A percentile compares a stretch with the other conserved stretches of the same genome.
Evolutionary conservation across 2,888 invertebrate species (phyloP).

Genomic region (Cylloceria caligata): DNA sequence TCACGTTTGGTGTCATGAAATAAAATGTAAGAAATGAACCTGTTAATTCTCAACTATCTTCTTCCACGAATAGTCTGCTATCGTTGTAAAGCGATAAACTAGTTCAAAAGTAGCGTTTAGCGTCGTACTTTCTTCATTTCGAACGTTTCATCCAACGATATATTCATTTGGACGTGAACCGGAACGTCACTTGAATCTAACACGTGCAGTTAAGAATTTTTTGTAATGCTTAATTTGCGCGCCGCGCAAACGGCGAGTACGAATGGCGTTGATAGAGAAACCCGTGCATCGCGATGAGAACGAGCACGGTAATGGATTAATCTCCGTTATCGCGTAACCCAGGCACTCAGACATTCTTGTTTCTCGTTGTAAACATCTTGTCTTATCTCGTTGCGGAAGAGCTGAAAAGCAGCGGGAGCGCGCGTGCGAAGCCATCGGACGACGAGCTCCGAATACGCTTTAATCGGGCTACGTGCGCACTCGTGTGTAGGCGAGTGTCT

Average conservation of each 20-base stretch:
- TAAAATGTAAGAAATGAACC: background rate
- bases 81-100: background rate
- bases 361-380: conserved; percentile 75
- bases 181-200: background rate
- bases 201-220: background rate
- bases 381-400: conserved; percentile 75
- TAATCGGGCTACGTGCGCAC: conserved; percentile 14
- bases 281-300: background rate
- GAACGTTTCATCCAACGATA: background rate
- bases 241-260: background rate
- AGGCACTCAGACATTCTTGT: conserved; percentile 73
- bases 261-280: background rate
- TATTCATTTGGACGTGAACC: background rate
- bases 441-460: conserved; percentile 19
- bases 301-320: conserved; percentile 69
- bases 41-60: background rate
- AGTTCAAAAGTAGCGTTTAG: background rate
- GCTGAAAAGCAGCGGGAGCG: conserved; percentile 71
- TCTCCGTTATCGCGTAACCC: conserved; percentile 70
- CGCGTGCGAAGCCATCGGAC: conserved; percentile 33
- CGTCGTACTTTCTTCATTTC: background rate
- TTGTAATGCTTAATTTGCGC: background rate
- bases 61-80: background rate
- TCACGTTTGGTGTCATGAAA: background rate
- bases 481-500: conserved; percentile 31